Percentiles rank a stretch among this genome's conserved stretches.
Evolutionary conservation across 2,888 invertebrate genomes (phyloP).

Genomic region (Ommatoiulus sabulosus): DNA sequence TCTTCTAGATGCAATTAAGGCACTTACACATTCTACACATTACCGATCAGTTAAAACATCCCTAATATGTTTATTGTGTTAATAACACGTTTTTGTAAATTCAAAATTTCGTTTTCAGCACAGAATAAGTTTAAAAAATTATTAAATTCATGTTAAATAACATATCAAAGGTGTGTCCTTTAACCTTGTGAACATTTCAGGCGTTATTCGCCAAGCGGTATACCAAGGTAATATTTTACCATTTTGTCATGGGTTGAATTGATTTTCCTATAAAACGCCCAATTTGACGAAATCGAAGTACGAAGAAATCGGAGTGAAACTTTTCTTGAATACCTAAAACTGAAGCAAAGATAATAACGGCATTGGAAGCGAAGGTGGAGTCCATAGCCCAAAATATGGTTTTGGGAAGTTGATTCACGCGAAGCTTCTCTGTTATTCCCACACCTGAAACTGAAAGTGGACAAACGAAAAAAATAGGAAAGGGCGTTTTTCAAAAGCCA

Average conservation of each 20-base stretch:
- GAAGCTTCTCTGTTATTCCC: background rate
- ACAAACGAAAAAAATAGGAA: constrained; percentile 16
- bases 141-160: background rate
- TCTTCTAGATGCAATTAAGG: no score
- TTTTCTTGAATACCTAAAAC: background rate
- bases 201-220: background rate
- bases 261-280: background rate
- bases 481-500: background rate
- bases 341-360: background rate
- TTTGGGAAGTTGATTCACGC: background rate
- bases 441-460: constrained; percentile 23
- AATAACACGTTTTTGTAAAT: no score
- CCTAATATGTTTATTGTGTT: no score
- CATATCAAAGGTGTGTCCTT: background rate
- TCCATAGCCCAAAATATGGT: background rate
- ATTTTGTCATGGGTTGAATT: background rate
- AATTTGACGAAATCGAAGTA: background rate
- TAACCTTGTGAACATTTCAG: background rate
- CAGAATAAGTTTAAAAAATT: no score
- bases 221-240: background rate
- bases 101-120: no score
- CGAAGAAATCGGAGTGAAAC: background rate
- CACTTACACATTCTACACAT: no score
- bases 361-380: background rate
- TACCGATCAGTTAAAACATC: no score